These are phyloP conservation scores for Cyanistes caeruleus DNA, from an alignment of 2,113 vertebrate genomes.

Conservation along the genomic window DNA sequence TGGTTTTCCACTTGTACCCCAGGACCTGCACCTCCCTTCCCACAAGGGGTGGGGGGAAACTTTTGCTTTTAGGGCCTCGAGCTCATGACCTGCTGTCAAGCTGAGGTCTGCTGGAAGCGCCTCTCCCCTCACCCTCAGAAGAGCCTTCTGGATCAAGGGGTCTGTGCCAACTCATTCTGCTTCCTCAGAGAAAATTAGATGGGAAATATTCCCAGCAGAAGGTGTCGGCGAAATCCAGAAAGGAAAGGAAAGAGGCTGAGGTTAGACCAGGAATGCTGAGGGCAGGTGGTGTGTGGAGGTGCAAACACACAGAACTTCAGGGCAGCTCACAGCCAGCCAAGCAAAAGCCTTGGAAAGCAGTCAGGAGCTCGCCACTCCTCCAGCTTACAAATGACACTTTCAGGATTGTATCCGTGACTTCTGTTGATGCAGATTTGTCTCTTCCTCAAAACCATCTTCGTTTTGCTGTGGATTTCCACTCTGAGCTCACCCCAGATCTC, in stretches of 20 bases:
- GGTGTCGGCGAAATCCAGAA: not conserved
- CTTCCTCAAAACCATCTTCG: not conserved
- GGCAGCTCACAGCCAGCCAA: not conserved
- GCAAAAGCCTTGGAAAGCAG: not conserved
- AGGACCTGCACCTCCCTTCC: not conserved
- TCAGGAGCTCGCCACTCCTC: not conserved
- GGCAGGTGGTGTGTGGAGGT: not conserved
- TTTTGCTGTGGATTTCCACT: not conserved
- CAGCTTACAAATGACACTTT: not conserved
- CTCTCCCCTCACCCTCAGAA: not conserved
- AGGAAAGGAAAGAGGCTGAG: not conserved
- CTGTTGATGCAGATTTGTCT: not conserved
- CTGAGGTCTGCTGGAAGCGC: not conserved
- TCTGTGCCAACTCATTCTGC: not conserved
- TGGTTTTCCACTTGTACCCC: not conserved
- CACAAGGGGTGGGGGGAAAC: not conserved
- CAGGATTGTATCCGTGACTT: not conserved
- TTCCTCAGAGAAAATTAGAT: not conserved
- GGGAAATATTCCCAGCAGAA: not conserved
- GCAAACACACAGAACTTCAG: not conserved
- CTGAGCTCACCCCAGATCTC: not conserved
- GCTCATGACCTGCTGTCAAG: not conserved
- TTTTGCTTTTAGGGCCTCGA: not conserved
- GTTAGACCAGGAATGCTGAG: not conserved
- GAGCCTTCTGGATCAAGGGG: not conserved